Evolutionary conservation across 2,113 vertebrate genomes (phyloP).

Genomic region (Eira barbara): DNA sequence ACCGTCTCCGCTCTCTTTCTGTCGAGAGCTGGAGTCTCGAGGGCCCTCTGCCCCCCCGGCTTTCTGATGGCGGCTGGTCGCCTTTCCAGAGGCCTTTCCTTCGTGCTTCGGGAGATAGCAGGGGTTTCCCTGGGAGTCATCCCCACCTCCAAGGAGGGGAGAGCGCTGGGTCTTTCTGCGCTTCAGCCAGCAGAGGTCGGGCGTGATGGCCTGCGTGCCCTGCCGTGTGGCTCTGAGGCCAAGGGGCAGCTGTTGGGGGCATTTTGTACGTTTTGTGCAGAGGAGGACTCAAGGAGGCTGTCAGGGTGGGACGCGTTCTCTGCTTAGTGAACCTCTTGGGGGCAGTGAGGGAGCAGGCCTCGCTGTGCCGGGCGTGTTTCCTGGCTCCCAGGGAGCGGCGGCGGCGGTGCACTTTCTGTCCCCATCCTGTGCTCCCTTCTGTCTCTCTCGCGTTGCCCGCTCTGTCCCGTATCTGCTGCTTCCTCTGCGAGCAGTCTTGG

Average conservation of each 20-base stretch:
- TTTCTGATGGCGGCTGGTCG: neutral
- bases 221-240: neutral
- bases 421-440: neutral
- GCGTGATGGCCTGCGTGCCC: neutral
- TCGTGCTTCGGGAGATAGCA: neutral
- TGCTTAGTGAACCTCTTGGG: accelerated
- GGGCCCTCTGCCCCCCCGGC: too few species aligned
- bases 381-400: neutral
- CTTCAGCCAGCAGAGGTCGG: accelerated
- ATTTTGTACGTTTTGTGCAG: neutral
- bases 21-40: neutral
- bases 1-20: neutral
- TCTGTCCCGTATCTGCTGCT: neutral
- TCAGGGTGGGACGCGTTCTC: neutral
- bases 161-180: accelerated
- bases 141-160: neutral
- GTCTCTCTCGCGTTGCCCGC: neutral
- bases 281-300: neutral
- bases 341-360: neutral
- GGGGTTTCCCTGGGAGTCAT: neutral
- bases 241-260: accelerated
- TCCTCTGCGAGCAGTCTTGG: neutral
- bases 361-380: neutral
- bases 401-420: accelerated
- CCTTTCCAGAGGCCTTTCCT: neutral